phyloP scores from a whole-genome alignment of 2,888 invertebrate genomes.

The Criorhina ranunculi region DNA sequence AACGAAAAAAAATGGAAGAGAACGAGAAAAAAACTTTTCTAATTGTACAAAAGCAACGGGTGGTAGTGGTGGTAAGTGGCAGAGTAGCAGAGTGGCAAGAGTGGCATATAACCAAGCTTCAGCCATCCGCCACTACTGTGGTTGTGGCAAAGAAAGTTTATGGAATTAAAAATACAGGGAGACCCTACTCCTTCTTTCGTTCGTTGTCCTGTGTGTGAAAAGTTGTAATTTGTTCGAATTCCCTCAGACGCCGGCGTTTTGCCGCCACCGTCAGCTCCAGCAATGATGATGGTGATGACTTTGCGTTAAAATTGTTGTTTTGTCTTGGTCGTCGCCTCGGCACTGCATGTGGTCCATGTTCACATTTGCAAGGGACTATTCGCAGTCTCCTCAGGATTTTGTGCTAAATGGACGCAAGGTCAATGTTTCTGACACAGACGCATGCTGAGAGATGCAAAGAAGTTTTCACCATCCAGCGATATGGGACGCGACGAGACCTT shows the following conservation, averaged over 20 bases:
- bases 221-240: slow-evolving; percentile 72
- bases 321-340: slow-evolving; percentile 35
- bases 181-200: not conserved
- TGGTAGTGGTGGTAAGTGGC: slow-evolving; percentile 33
- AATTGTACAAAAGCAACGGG: slow-evolving; percentile 71
- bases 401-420: slow-evolving; percentile 61
- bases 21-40: slow-evolving; percentile 56
- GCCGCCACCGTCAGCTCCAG: slow-evolving; percentile 30
- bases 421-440: slow-evolving; percentile 74
- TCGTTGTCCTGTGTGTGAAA: slow-evolving; percentile 45
- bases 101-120: too few species aligned
- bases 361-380: slow-evolving; percentile 10
- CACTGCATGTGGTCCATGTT: slow-evolving; percentile 59
- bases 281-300: slow-evolving; percentile 31
- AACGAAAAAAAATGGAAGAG: not conserved
- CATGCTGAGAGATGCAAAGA: slow-evolving; percentile 67
- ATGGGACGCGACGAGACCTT: slow-evolving; percentile 37
- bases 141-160: slow-evolving; percentile 70
- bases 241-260: slow-evolving; percentile 57
- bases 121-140: slow-evolving; percentile 50
- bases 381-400: slow-evolving; percentile 25
- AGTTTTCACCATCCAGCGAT: slow-evolving; percentile 11
- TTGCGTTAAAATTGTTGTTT: slow-evolving; percentile 20
- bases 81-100: not conserved
- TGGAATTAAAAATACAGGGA: slow-evolving; percentile 43